Evolutionary conservation across 1,140 invertebrate genomes (phyloP), one percentile per base, ranked within the genome.

Genomic region (Listronotus bonariensis): DNA sequence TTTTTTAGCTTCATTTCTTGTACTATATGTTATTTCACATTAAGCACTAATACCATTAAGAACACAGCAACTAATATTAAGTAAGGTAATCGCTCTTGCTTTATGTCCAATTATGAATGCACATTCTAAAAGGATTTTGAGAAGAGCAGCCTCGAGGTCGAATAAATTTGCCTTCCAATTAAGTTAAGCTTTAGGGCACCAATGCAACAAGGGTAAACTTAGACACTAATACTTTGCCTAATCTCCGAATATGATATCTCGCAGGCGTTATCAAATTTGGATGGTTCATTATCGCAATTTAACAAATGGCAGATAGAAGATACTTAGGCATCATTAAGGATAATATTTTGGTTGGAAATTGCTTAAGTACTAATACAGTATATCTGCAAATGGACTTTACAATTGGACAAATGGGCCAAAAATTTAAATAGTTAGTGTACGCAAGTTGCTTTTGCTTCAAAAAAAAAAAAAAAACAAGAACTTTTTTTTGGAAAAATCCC

Each of bases 251-350:
- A 76, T 70, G 69, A 73, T 72, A 74, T 76, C 73, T 70, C 65
- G 51, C 65, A 64, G 53, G 68, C 68, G 68, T 74, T 76, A 74
- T 76, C 74, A 76, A 73, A 76, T 74, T 73, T 68, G 63, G 66
- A 74, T 72, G 72, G 73, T 74, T 71, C 73, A 76, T 76, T 76
- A 76, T 74, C 74, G 70, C 74, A 72, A 74, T 74, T 74, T 69
- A 70, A 72, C 69, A 66, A 76, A 76, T 71, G 74, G 69, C 65
- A 67, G 15, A 17, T 46, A 14, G 10, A 14, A 26, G 43, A 9
- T n/a, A 26, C n/a, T 18, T 5, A 3, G 12, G 43, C n/a, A 14
- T n/a, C 34, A 36, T 36, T 10, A 4, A 36, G 34, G 20, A 26
- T 26, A 26, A 26, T 26, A 26, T 26, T 26, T 26, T 26, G 20